Evolutionary conservation across 2,113 vertebrate genomes (phyloP).

Genomic region (Sisor rabdophorus): DNA sequence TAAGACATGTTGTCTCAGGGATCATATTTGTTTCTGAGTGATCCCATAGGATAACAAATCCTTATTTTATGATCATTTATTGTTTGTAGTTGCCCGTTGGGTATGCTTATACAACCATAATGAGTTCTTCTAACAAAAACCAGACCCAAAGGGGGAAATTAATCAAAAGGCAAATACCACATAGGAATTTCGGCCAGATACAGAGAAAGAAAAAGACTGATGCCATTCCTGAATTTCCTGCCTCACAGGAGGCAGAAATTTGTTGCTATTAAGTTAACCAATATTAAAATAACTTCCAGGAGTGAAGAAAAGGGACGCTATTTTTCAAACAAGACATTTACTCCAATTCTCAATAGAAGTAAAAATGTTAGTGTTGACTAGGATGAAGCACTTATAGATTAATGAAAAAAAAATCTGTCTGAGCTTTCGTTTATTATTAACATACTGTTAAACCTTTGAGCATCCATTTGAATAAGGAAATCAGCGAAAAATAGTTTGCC

Average conservation of each 20-base stretch:
- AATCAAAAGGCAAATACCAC: background rate
- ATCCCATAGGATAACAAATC: slow-evolving; percentile 8
- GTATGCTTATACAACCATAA: slow-evolving; percentile 1
- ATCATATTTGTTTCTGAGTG: background rate
- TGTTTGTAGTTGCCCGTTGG: background rate
- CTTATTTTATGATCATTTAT: slow-evolving; percentile 15
- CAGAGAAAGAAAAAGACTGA: background rate
- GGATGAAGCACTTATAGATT: background rate
- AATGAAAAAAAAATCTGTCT: background rate
- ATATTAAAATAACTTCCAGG: background rate
- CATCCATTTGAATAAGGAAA: background rate
- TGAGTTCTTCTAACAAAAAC: slow-evolving; percentile 13
- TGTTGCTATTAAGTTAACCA: background rate
- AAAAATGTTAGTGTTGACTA: background rate
- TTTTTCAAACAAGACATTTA: background rate
- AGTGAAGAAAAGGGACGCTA: background rate
- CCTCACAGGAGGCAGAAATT: background rate
- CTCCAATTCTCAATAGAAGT: background rate
- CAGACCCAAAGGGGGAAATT: background rate
- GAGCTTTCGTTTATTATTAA: background rate
- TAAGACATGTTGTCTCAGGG: background rate
- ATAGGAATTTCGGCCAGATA: background rate
- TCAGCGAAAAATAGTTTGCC: background rate
- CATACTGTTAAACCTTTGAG: background rate
- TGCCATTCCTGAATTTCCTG: background rate